Evolutionary conservation across 2,113 vertebrate species (phyloP).

Genomic region (Myotis lucifugus): DNA sequence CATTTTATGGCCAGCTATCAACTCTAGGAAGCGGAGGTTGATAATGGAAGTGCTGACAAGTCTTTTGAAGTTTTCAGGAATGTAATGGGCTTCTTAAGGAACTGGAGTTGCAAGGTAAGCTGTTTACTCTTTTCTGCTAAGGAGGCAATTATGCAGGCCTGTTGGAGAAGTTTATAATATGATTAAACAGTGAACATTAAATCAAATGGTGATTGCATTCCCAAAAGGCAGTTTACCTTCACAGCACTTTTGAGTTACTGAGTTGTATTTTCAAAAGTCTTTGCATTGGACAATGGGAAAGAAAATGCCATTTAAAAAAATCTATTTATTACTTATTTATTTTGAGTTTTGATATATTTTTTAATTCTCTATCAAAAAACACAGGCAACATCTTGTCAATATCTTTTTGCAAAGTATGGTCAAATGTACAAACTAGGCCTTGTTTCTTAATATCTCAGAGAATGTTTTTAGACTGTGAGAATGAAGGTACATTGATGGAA

Average conservation of each 20-base stretch:
- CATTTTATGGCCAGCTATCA: constrained; percentile 67
- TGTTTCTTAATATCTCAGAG: neutral
- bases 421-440: neutral
- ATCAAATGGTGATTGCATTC: constrained; percentile 81
- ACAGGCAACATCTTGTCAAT: neutral
- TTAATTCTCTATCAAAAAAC: neutral
- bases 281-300: constrained; percentile 56
- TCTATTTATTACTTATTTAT: neutral
- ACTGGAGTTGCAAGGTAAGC: constrained; percentile 82
- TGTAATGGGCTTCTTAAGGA: constrained; percentile 77
- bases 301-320: neutral
- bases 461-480: constrained; percentile 24
- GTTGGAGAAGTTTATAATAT: constrained; percentile 81
- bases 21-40: constrained; percentile 60
- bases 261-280: constrained; percentile 71
- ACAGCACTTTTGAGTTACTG: constrained; percentile 65
- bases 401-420: neutral
- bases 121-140: constrained; percentile 82
- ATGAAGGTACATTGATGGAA: neutral
- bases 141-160: constrained; percentile 79
- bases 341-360: neutral
- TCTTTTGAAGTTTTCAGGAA: constrained; percentile 67
- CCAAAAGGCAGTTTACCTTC: constrained; percentile 69
- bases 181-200: constrained; percentile 84
- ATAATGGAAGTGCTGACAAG: constrained; percentile 81